Evolutionary conservation across 2,888 invertebrate genomes (phyloP).

Genomic region (Diploptera punctata): DNA sequence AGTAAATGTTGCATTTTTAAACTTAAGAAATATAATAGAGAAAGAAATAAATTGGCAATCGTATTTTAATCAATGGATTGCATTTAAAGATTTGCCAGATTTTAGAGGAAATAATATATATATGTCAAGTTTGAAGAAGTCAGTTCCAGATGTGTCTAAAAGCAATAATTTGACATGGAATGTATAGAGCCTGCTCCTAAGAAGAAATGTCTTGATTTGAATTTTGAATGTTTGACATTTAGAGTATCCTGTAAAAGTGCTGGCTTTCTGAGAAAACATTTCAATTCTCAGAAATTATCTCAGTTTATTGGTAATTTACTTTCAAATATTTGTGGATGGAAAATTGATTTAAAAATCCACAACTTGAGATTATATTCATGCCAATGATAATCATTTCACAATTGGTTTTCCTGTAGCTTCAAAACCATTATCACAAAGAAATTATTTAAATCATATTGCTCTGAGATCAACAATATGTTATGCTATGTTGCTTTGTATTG

Average conservation of each 20-base stretch:
- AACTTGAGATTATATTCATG: too few species aligned
- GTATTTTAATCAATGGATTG: conserved; percentile 16
- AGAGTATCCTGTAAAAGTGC: conserved; percentile 29
- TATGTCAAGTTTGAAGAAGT: too few species aligned
- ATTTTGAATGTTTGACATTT: too few species aligned
- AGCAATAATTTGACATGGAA: too few species aligned
- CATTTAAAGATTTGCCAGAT: background rate
- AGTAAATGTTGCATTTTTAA: background rate
- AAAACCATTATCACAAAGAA: conserved; percentile 19
- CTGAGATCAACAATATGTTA: conserved; percentile 23
- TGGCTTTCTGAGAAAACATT: conserved; percentile 5
- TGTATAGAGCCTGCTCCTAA: too few species aligned
- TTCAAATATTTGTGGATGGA: background rate
- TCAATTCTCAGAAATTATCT: background rate
- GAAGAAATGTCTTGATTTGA: too few species aligned
- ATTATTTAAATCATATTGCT: conserved; percentile 15
- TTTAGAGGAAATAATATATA: too few species aligned
- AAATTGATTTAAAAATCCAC: too few species aligned
- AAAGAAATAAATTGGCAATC: conserved; percentile 3
- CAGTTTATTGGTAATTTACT: conserved; percentile 7
- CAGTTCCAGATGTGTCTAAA: too few species aligned
- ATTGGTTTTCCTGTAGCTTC: conserved; percentile 5
- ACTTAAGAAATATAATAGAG: background rate
- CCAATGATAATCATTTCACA: conserved; percentile 17
- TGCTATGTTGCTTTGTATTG: conserved; percentile 19